Base-by-base conservation (phyloP, 2,888 invertebrate genomes). In the Macaria notata region DNA sequence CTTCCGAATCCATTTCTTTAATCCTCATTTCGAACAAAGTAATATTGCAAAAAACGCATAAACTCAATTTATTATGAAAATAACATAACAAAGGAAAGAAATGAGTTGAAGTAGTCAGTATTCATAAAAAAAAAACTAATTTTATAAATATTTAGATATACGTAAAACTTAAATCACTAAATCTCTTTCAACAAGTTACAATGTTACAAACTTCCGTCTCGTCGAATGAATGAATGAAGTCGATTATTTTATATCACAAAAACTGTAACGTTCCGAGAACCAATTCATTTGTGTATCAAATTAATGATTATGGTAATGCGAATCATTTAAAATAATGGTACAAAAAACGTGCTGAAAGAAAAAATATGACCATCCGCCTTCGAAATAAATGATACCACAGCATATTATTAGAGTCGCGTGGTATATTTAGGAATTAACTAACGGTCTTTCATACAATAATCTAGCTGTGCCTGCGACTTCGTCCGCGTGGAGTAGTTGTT, bases 261-360 rank as follows among this genome's bases (percentile, higher is more conserved):
- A 63, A 59, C 8, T 31, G 33, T 43, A 49, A 43, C 44, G 49
- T 56, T 58, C 57, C 45, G 44, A 58, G 56, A 61, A 60, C 51
- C 45, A 57, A 63, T 61, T 62, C 55, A 62, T 62, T 60, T 62
- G 51, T 61, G 54, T 64, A 59, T 58, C 57, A 56, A 63, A 65
- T 61, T 59, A 55, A 62, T 60, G 58, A 54, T 58, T 63, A 64
- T 64, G 63, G 43, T 64, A 64, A 64, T 66, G 47, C 55, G 56
- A 62, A 62, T 63, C 59, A 62, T 64, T 64, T 60, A 64, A 49
- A 64, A 59, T 52, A 63, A 66, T 66, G 48, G 59, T 51, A 44
- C 63, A 64, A 66, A 58, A 39, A 33, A 54, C 42, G 49, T 36
- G 6, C 31, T 44, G 31, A 9, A 51, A 51, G 41, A 46, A 53